Conservation (phyloP, 2,797 vertebrate genomes). For the Otolemur crassicaudatus region DNA sequence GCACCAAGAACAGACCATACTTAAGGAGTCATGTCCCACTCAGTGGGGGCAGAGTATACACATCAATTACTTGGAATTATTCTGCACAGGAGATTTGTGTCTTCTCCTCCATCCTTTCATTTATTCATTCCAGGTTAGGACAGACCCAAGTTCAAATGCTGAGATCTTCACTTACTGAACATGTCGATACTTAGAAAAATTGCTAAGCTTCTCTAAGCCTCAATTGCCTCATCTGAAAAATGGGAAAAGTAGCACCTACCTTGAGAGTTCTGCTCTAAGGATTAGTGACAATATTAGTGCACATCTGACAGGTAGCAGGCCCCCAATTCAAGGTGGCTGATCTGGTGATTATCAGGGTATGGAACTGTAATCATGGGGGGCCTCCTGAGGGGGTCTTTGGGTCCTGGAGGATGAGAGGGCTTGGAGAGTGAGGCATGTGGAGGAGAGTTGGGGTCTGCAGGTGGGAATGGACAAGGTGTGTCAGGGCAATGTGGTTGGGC, state of each 20-base stretch:
- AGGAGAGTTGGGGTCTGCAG: not conserved
- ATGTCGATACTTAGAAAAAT: not conserved
- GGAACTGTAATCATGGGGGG: not conserved
- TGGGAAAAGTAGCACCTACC: not conserved
- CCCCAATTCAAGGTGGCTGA: not conserved
- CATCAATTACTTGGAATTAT: not conserved
- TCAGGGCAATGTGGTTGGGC: not conserved
- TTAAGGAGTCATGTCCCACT: not conserved
- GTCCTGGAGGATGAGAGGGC: not conserved
- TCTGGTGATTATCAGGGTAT: not conserved
- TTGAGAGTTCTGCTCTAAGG: not conserved
- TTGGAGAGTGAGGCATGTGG: not conserved
- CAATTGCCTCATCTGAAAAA: not conserved
- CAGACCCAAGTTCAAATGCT: not conserved
- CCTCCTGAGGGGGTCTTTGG: not conserved
- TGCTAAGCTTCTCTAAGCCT: not conserved
- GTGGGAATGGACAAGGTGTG: not conserved
- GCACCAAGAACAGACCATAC: too few species aligned
- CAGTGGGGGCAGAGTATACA: not conserved
- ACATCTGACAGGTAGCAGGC: not conserved
- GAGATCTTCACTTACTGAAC: not conserved
- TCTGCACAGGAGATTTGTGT: not conserved
- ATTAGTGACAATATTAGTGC: not conserved
- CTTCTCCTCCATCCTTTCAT: not conserved
- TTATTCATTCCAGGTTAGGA: not conserved